Conservation (phyloP, 2,113 vertebrate species). For the Lates calcarifer region DNA sequence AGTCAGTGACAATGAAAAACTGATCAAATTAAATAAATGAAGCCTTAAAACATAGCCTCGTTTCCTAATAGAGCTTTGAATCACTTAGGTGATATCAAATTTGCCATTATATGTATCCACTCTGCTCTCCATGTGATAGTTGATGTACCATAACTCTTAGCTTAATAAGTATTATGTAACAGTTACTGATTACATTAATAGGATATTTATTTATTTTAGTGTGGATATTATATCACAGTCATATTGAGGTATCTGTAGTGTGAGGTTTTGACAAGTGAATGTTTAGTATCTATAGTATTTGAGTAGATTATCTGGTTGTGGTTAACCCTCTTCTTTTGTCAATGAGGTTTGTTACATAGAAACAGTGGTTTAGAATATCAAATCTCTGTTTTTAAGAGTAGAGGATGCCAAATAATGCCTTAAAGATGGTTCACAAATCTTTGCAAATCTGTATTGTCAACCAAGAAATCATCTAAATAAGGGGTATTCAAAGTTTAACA, state of each 20-base stretch:
- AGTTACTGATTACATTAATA: neutral
- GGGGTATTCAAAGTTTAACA: too few relatives aligned
- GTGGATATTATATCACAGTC: neutral
- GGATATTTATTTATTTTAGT: neutral
- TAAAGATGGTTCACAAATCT: neutral
- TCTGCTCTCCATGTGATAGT: neutral
- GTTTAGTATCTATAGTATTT: neutral
- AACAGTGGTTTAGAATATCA: neutral
- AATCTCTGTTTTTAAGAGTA: neutral
- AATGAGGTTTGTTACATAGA: neutral
- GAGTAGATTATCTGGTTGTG: neutral
- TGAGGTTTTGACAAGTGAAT: neutral
- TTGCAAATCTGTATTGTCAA: too few relatives aligned
- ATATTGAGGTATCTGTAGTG: neutral
- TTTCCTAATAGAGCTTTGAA: neutral
- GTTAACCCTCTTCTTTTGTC: neutral
- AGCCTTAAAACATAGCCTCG: neutral
- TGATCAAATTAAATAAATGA: slow-evolving; percentile 6
- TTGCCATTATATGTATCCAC: neutral
- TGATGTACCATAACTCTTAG: neutral
- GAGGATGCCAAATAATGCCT: neutral
- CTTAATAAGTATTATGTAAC: neutral
- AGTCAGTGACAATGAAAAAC: slow-evolving; percentile 7
- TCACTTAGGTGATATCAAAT: neutral
- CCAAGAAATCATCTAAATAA: too few relatives aligned